Base-by-base conservation (phyloP, 2,113 vertebrate species). In the Coracopsis vasa region DNA sequence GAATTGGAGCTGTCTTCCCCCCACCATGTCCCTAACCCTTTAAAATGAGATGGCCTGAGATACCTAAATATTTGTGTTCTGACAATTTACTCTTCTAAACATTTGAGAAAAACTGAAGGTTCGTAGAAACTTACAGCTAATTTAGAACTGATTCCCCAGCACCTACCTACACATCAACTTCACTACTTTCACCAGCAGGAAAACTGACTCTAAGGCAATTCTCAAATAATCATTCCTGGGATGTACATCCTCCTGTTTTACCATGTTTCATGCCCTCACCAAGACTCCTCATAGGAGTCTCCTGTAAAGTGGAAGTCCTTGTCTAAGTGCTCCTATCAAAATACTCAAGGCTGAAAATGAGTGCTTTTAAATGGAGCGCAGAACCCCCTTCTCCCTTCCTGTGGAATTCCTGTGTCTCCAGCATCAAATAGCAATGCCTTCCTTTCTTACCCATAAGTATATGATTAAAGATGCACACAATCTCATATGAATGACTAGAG, bases 21-120 rank as follows among this genome's bases (percentile, higher is more conserved):
- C 28, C 0, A 0, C 10, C 12, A 5, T 1, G 1, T 44, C 45
- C 8, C 9, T 50, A 66, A 44, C 11, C 11, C 11, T 75, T 81
- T 37, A 48, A 47, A 80, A 48, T 3, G 35, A 50, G 31, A 13
- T 50, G 29, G 14, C 16, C 28, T 11, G 23, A 66, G 35, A 56
- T 29, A 42, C 9, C 21, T 39, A 61, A 53, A 80, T 75, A 15
- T 71, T 70, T 71, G 14, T 44, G 2, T n/a, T 90, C 47, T 28
- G 37, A 24, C 33, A n/a, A 9, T 58, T 86, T 71, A 41, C 24
- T 47, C 27, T 27, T 86, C 17, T 54, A 80, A 54, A 41, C 10
- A 41, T 66, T 45, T 73, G 18, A 44, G 16, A 42, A 47, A 78
- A 86, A 62, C 6, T 8, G 16, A 77, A 48, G 25, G 15, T 64